A percentile compares a stretch with the other conserved stretches of the same genome.
Conservation (phyloP, 2,113 vertebrate genomes). For the Hydrochoerus hydrochaeris region DNA sequence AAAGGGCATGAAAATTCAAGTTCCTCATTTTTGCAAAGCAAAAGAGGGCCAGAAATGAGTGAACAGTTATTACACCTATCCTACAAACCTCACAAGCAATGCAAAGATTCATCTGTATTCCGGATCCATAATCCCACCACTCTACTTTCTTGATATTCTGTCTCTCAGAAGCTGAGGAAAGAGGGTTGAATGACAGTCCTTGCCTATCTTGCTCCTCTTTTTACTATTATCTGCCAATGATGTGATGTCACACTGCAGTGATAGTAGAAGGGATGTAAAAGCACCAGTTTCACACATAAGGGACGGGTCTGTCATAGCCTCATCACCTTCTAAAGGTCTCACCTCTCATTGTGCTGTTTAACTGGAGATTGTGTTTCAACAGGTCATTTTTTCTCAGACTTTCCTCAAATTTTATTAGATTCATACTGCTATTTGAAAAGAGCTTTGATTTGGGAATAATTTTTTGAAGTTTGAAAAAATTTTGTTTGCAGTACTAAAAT, state of each 20-base stretch:
- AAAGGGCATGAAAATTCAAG: background rate
- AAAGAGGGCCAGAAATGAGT: background rate
- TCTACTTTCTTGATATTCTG: background rate
- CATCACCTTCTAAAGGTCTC: background rate
- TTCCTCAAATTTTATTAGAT: background rate
- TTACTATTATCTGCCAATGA: background rate
- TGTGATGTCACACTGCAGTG: background rate
- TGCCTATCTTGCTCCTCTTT: background rate
- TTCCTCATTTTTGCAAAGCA: background rate
- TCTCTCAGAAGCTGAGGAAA: background rate
- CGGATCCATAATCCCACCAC: background rate
- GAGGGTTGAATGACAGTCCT: background rate
- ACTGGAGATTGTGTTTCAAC: background rate
- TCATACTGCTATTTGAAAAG: background rate
- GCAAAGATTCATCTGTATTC: background rate
- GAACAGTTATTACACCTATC: background rate
- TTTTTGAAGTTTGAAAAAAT: background rate
- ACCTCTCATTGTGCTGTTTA: accelerated
- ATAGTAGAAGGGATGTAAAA: background rate
- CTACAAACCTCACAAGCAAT: background rate
- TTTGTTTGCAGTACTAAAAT: no score
- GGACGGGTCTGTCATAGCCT: no score
- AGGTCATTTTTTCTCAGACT: background rate
- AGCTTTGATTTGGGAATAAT: background rate
- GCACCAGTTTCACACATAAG: background rate